Evolutionary conservation across 1,140 invertebrate genomes (phyloP), one percentile per base, ranked within the genome.

Genomic region (Drosophila insularis): DNA sequence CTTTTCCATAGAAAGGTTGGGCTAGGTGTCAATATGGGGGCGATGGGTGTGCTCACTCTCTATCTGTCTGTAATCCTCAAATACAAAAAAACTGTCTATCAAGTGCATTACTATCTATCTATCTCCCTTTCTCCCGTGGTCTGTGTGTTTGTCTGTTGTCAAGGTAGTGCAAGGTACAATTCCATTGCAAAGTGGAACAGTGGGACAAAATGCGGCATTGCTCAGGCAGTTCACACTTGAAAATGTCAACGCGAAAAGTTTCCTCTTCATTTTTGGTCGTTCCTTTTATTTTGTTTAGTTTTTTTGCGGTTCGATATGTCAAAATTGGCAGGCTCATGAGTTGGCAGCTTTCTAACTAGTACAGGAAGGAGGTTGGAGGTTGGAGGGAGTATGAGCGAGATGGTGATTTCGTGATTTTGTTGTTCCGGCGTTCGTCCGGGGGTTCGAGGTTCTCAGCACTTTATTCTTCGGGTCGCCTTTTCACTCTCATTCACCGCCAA

Each of bases 161-260:
- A 77, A 64, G 74, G 63, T 37, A 37, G 53, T 39, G 46, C 64
- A 39, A 64, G 19, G 81, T 78, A 74, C 54, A 78, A 76, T 81
- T 81, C 79, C 79, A 81, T 54, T 76, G 63, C 14, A 63, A 77
- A 81, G 71, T 73, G 68, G 35, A 14, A 62, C 69, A 62, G 46
- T 68, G 70, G 50, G 23, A 13, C 23, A 40, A 19, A 13, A 59
- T 31, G 14, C 40, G 6, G 14, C 27, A 23, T 32, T 10, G 13
- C 32, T 19, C 19, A 13, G 6, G 43, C 27, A 27, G 27, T n/a
- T 55, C 4, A 6, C 19, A 37, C 6, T 17, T 17, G 17, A n/a
- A 43, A 60, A 55, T 14, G 53, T 68, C 46, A 50, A 50, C 4
- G 27, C 1, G 56, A 58, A 35, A 37, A 37, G 11, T 58, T 11